phyloP scores from a whole-genome alignment of 2,797 vertebrate species.

The Nyctalus aviator region DNA sequence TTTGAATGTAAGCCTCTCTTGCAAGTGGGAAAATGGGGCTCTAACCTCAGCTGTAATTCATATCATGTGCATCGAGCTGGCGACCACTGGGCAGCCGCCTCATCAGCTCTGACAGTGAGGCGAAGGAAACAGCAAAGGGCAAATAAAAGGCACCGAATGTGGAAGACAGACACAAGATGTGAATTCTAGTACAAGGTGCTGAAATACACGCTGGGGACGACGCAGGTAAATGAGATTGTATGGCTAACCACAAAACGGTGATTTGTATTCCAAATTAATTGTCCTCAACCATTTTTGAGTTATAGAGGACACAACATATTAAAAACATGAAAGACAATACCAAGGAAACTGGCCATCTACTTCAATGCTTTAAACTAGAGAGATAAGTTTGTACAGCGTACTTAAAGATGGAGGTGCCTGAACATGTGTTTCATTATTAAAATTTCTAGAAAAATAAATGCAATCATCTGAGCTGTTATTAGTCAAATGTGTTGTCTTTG shows the following conservation, averaged over 20 bases:
- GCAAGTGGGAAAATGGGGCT: background rate
- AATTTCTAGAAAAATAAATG: constrained; percentile 57
- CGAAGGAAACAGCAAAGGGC: constrained; percentile 7
- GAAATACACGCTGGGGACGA: background rate
- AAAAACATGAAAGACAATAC: constrained; percentile 24
- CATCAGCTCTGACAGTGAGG: constrained; percentile 60
- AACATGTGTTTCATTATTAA: constrained; percentile 30
- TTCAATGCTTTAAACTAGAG: constrained; percentile 6
- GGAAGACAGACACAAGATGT: background rate
- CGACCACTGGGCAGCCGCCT: constrained; percentile 37
- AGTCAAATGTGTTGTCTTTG: constrained; percentile 51
- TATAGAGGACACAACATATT: background rate
- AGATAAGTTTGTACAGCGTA: constrained; percentile 19
- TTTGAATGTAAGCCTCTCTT: constrained; percentile 37
- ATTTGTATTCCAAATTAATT: background rate
- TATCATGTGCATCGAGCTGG: background rate
- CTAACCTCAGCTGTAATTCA: constrained; percentile 61
- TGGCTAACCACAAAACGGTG: accelerated
- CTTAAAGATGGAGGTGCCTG: constrained; percentile 4
- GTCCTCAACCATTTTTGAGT: background rate
- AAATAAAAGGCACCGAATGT: constrained; percentile 32
- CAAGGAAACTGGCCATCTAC: background rate
- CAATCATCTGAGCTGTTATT: constrained; percentile 42
- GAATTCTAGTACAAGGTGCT: background rate
- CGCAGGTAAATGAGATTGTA: accelerated